These are phyloP conservation scores for Ceyx cyanopectus DNA, from an alignment of 2,113 vertebrate species.

Conservation along the genomic window DNA sequence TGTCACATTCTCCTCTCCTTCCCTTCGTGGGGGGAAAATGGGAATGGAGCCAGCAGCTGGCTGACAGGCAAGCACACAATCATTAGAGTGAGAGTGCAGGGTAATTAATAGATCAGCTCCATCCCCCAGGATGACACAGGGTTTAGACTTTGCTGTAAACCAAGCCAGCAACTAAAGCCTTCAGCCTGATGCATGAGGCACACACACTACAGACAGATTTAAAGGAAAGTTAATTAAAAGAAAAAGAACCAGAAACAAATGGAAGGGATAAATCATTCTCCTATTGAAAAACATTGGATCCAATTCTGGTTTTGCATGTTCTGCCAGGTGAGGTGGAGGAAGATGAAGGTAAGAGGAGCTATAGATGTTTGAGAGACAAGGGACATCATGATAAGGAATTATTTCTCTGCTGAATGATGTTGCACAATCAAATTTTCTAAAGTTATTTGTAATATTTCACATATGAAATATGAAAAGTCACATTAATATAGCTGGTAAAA, in stretches of 20 bases:
- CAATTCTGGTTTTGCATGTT: not conserved
- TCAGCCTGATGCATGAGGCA: not conserved
- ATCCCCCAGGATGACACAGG: not conserved
- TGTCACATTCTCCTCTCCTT: not conserved
- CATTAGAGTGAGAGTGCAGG: not conserved
- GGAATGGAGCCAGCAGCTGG: not conserved
- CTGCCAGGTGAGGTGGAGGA: not conserved
- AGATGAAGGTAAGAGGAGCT: not conserved
- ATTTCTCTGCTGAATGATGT: not conserved
- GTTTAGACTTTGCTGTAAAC: not conserved
- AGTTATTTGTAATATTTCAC: conserved; percentile 39
- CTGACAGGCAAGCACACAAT: not conserved
- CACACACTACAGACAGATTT: not conserved
- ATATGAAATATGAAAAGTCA: conserved; percentile 2
- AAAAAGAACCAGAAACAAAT: not conserved
- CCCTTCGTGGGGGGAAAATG: not conserved
- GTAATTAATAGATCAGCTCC: conserved; percentile 15
- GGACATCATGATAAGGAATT: not conserved
- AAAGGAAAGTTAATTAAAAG: not conserved
- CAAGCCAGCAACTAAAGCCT: not conserved
- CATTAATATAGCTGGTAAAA: conserved; percentile 52
- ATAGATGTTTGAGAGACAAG: not conserved
- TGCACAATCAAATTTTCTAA: conserved; percentile 2
- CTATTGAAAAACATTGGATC: not conserved
- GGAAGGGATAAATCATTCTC: not conserved